phyloP scores from a whole-genome alignment of 2,888 invertebrate species.

The Noctua comes region DNA sequence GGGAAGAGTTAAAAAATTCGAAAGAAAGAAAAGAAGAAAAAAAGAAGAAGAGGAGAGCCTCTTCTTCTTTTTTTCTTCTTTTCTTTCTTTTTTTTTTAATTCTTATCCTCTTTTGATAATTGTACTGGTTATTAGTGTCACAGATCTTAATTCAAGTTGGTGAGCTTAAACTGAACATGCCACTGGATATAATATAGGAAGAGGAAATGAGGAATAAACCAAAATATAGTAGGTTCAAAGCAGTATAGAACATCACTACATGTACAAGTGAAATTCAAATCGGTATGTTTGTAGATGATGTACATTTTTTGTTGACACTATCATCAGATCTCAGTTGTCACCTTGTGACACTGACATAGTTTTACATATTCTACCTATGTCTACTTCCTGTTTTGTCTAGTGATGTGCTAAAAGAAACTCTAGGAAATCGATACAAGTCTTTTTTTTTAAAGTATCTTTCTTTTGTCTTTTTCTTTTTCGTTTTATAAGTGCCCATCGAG shows the following conservation, averaged over 20 bases:
- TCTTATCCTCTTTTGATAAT: too few species aligned
- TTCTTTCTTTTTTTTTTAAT: too few species aligned
- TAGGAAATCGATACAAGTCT: not conserved
- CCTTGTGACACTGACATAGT: slow-evolving; percentile 43
- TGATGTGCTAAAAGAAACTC: slow-evolving; percentile 5
- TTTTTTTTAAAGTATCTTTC: not conserved
- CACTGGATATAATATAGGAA: too few species aligned
- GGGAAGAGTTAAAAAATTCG: too few species aligned
- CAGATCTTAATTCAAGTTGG: not conserved
- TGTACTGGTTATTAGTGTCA: too few species aligned
- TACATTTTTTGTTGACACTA: slow-evolving; percentile 17
- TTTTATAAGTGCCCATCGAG: too few species aligned
- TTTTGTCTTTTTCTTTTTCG: too few species aligned
- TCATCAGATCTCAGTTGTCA: slow-evolving; percentile 19
- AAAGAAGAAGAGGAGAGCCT: too few species aligned
- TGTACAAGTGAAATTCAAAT: not conserved
- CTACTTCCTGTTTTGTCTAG: slow-evolving; percentile 36
- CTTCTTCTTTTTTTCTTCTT: too few species aligned
- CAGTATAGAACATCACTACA: not conserved
- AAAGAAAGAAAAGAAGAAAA: too few species aligned
- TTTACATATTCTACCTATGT: slow-evolving; percentile 10
- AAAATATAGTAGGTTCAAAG: not conserved
- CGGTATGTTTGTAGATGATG: not conserved
- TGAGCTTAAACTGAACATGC: not conserved
- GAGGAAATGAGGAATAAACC: not conserved